phyloP scores from a whole-genome alignment of 2,797 vertebrate genomes.

The Sebastes trivittatus region DNA sequence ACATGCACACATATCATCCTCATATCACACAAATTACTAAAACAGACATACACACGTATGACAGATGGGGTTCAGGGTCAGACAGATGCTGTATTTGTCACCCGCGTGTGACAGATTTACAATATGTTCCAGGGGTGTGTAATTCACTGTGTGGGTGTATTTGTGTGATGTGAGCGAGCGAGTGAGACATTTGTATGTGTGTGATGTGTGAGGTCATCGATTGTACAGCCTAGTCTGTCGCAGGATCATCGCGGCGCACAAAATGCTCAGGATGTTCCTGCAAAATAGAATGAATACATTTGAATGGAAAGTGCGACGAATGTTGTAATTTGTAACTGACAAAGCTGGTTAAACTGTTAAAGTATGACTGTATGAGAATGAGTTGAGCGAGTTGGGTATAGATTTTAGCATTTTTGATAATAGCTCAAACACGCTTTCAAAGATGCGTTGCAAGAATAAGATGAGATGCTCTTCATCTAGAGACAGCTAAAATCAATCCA shows the following conservation, averaged over 20 bases:
- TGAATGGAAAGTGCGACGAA: background rate
- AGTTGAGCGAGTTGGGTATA: background rate
- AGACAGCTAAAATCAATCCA: background rate
- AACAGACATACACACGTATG: slow-evolving; percentile 35
- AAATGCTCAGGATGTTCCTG: slow-evolving; percentile 11
- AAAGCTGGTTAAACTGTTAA: background rate
- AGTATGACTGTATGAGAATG: background rate
- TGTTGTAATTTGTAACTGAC: background rate
- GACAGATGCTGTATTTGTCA: slow-evolving; percentile 57
- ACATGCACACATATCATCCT: background rate
- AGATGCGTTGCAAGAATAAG: background rate
- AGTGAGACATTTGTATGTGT: slow-evolving; percentile 19
- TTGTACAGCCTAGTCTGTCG: slow-evolving; percentile 18
- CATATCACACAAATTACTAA: slow-evolving; percentile 36
- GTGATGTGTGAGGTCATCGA: slow-evolving; percentile 36
- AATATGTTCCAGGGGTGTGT: slow-evolving; percentile 55
- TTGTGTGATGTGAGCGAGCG: slow-evolving; percentile 29
- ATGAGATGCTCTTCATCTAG: background rate
- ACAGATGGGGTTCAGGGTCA: slow-evolving; percentile 70
- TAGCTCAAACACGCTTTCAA: background rate
- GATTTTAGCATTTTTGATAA: background rate
- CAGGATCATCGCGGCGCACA: slow-evolving; percentile 5
- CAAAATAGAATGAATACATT: slow-evolving; percentile 17
- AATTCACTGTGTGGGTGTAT: slow-evolving; percentile 47
- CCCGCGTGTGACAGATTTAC: slow-evolving; percentile 61